A percentile compares a stretch with the other conserved stretches of the same genome.
Evolutionary conservation across 2,797 vertebrate species (phyloP).

Genomic region (Numenius phaeopus): DNA sequence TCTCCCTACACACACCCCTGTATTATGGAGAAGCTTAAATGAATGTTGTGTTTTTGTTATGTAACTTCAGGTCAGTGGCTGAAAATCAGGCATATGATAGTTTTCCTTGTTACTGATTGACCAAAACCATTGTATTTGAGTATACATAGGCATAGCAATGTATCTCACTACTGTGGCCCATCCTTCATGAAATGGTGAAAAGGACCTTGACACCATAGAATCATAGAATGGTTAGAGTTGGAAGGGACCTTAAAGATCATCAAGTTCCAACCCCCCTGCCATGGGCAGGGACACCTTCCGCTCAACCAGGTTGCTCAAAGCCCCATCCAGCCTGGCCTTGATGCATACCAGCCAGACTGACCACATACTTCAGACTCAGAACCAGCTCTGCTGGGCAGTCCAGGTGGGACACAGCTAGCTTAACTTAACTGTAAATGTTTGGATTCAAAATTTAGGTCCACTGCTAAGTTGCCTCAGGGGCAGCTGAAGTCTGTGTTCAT

Average conservation of each 20-base stretch:
- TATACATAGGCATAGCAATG: not conserved
- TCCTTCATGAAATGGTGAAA: not conserved
- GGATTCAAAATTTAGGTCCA: not conserved
- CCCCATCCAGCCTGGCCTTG: no score
- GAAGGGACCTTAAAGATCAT: no score
- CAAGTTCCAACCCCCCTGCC: no score
- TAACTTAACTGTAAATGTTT: not conserved
- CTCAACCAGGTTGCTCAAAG: no score
- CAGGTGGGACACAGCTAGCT: not conserved
- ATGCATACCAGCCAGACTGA: no score
- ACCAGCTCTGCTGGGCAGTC: not conserved
- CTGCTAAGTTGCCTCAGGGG: not conserved
- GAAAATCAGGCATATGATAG: not conserved
- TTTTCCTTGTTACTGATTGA: not conserved
- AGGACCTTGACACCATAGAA: not conserved
- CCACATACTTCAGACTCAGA: not conserved
- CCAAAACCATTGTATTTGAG: not conserved
- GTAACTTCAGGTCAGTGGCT: not conserved
- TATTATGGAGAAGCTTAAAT: conserved; percentile 14
- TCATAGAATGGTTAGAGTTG: no score
- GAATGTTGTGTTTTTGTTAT: conserved; percentile 4
- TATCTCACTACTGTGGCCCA: not conserved
- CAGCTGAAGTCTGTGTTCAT: not conserved
- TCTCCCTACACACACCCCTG: not conserved
- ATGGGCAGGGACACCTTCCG: no score